Conservation (phyloP, 2,888 invertebrate species). For the Hypena proboscidalis region DNA sequence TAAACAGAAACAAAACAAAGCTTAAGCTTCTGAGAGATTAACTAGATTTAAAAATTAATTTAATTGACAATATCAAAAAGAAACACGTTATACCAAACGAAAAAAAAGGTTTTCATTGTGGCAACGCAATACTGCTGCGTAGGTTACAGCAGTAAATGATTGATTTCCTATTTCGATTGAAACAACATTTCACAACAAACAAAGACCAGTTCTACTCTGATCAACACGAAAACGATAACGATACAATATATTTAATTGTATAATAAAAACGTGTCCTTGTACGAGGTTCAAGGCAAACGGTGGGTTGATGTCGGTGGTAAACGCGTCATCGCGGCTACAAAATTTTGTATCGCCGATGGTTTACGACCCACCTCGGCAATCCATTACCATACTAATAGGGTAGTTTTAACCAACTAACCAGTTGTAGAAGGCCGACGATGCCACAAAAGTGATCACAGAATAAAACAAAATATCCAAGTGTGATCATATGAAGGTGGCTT, state of each 20-base stretch:
- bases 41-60: constrained; percentile 13
- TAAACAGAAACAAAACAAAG: constrained; percentile 14
- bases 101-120: constrained; percentile 1
- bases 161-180: constrained; percentile 4
- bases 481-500: constrained; percentile 30
- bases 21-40: constrained; percentile 17
- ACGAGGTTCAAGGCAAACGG: constrained; percentile 41
- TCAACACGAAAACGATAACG: constrained; percentile 25
- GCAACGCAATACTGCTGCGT: constrained; percentile 6
- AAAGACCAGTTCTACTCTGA: constrained; percentile 15
- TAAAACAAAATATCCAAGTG: constrained; percentile 28
- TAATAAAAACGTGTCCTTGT: constrained; percentile 41
- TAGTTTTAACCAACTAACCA: constrained; percentile 61
- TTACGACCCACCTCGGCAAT: constrained; percentile 57
- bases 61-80: constrained; percentile 16
- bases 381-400: constrained; percentile 76
- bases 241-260: constrained; percentile 32
- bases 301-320: constrained; percentile 21
- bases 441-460: constrained; percentile 33
- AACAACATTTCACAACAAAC: constrained; percentile 9
- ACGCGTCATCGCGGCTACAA: constrained; percentile 33
- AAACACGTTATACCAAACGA: no score
- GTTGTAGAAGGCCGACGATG: constrained; percentile 47
- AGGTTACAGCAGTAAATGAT: neutral
- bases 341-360: constrained; percentile 46